phyloP scores from a whole-genome alignment of 2,888 invertebrate species.

The Drosophila testacea region DNA sequence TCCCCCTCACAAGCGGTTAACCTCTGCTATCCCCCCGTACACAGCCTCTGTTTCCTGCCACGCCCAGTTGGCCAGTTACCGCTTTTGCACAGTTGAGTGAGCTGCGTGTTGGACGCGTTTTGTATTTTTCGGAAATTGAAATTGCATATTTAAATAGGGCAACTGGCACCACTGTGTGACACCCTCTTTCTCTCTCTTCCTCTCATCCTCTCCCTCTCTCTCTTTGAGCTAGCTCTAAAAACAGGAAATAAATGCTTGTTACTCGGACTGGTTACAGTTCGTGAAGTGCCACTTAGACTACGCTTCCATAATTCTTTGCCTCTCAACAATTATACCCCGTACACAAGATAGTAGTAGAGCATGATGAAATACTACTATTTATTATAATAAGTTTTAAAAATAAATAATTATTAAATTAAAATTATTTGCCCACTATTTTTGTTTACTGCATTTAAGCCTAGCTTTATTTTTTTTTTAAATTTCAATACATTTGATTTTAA shows the following conservation, averaged over 20 bases:
- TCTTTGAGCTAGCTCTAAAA: conserved; percentile 16
- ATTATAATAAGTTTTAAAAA: not conserved
- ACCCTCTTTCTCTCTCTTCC: not conserved
- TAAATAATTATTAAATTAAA: too few species aligned
- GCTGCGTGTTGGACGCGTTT: conserved; percentile 68
- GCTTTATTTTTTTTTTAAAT: not conserved
- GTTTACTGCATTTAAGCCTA: not conserved
- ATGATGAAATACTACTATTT: not conserved
- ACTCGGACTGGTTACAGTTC: conserved; percentile 24
- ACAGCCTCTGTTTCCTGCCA: not conserved
- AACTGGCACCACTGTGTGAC: conserved; percentile 30
- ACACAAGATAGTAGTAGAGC: not conserved
- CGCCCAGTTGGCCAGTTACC: conserved; percentile 1
- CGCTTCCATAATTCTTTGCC: conserved; percentile 29
- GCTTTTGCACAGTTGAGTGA: conserved; percentile 34
- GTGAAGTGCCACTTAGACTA: conserved; percentile 23
- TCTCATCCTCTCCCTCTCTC: not conserved
- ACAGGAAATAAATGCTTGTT: conserved; percentile 32
- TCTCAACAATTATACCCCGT: conserved; percentile 19
- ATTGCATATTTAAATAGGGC: conserved; percentile 79
- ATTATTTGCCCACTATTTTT: too few species aligned
- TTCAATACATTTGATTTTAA: too few species aligned
- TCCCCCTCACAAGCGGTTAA: not conserved
- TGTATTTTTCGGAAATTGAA: conserved; percentile 79
- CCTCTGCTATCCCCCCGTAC: not conserved